Percentiles rank a stretch among this genome's conserved stretches.
These are phyloP conservation scores for Psilanteris sp. DNA, from an alignment of 1,140 invertebrate species.

Conservation along the genomic window DNA sequence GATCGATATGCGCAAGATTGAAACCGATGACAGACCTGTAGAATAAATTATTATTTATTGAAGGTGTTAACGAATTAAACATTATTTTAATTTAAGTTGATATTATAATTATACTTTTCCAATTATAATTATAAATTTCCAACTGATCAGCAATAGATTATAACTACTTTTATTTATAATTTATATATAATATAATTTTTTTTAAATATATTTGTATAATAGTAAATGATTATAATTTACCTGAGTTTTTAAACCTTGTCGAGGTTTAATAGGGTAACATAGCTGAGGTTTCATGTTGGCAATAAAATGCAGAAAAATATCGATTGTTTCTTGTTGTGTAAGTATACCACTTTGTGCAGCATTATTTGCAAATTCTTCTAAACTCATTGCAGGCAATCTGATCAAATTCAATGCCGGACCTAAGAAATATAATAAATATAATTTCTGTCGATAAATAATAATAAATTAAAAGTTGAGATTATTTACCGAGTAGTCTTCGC, in stretches of 20 bases:
- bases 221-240: constrained; percentile 71
- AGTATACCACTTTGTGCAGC: constrained; percentile 93
- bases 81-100: no score
- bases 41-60: no score
- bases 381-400: constrained; percentile 92
- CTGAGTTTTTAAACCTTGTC: constrained; percentile 93
- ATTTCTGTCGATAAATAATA: background rate
- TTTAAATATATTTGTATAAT: no score
- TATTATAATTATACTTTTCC: no score
- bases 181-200: no score
- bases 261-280: constrained; percentile 88
- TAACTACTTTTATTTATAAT: no score
- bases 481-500: constrained; percentile 72
- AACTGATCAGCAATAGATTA: no score
- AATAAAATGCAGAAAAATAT: constrained; percentile 94
- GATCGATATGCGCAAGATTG: constrained; percentile 97
- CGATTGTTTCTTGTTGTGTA: constrained; percentile 93
- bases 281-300: constrained; percentile 90
- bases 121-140: no score
- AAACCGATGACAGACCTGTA: constrained; percentile 93
- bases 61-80: no score
- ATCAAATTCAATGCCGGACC: constrained; percentile 91
- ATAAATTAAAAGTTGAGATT: background rate
- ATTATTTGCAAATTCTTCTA: constrained; percentile 95
- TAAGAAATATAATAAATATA: constrained; percentile 76